phyloP scores from a whole-genome alignment of 2,113 vertebrate genomes.

The Fukomys damarensis region DNA sequence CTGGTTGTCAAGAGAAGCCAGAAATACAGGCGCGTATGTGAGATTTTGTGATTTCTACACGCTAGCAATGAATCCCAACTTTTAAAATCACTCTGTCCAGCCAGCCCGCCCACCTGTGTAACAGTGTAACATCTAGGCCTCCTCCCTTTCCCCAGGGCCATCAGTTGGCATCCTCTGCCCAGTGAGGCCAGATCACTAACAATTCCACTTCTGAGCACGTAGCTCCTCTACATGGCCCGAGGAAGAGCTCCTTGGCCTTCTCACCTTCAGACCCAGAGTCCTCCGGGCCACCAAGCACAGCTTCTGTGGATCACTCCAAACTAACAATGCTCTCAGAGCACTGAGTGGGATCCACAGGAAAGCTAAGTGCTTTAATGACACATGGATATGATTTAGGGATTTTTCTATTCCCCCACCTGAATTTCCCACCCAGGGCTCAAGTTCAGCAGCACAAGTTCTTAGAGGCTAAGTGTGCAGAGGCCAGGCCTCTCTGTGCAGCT shows the following conservation, averaged over 20 bases:
- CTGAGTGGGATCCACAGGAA: slow-evolving; percentile 9
- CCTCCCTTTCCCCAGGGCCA: fast-evolving
- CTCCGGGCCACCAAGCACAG: neutral
- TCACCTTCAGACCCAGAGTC: neutral
- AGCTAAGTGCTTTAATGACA: slow-evolving; percentile 60
- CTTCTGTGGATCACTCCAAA: neutral
- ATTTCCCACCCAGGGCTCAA: neutral
- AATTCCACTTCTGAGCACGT: neutral
- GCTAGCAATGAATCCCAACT: neutral
- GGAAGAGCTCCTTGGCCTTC: neutral
- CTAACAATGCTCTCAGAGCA: slow-evolving; percentile 51
- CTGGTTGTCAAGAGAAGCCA: neutral
- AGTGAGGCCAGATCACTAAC: fast-evolving
- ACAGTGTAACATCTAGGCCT: too few relatives aligned
- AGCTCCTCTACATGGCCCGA: neutral
- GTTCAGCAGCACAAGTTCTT: neutral
- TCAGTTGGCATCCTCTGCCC: fast-evolving
- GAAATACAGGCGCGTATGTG: neutral
- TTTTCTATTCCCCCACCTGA: neutral
- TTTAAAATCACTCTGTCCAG: neutral
- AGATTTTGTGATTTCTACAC: neutral
- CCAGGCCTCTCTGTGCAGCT: neutral
- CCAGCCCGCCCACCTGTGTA: neutral
- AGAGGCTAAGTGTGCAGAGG: neutral
- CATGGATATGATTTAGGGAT: neutral